Evolutionary conservation across 2,888 invertebrate species (phyloP).

Genomic region (Limenitis camilla): DNA sequence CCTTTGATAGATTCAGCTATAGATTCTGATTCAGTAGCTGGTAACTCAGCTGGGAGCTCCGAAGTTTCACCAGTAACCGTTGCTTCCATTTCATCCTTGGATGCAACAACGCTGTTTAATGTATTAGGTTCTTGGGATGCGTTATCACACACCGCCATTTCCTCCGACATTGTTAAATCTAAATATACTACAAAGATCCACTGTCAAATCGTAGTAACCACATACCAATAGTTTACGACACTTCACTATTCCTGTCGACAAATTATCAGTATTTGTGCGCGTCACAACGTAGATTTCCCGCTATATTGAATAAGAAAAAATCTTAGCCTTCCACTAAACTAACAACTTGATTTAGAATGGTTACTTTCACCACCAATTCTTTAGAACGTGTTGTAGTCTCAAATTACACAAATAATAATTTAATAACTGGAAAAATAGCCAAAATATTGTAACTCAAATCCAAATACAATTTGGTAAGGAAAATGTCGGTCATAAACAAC

Average conservation of each 20-base stretch:
- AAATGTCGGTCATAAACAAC: constrained; percentile 69
- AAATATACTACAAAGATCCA: constrained; percentile 50
- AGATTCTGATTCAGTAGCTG: constrained; percentile 34
- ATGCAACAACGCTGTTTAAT: constrained; percentile 33
- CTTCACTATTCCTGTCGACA: constrained; percentile 45
- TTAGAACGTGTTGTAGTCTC: constrained; percentile 10
- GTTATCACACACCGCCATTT: constrained; percentile 70
- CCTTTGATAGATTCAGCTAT: constrained; percentile 26
- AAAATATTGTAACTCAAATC: constrained; percentile 39
- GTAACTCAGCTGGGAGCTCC: constrained; percentile 32
- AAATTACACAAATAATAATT: constrained; percentile 20
- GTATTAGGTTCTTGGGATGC: constrained; percentile 49
- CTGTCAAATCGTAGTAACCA: constrained; percentile 55
- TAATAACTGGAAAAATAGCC: constrained; percentile 24
- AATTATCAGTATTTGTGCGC: constrained; percentile 58
- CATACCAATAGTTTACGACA: constrained; percentile 62
- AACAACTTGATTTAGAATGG: not conserved
- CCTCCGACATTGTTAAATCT: constrained; percentile 68
- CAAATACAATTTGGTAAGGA: constrained; percentile 48
- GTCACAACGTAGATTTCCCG: constrained; percentile 70
- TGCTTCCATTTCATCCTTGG: constrained; percentile 32
- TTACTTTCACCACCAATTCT: constrained; percentile 5
- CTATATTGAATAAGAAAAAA: constrained; percentile 54
- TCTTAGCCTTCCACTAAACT: constrained; percentile 20
- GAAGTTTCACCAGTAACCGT: constrained; percentile 35